Evolutionary conservation across 2,797 vertebrate genomes (phyloP).

Genomic region (Babyrousa celebensis): DNA sequence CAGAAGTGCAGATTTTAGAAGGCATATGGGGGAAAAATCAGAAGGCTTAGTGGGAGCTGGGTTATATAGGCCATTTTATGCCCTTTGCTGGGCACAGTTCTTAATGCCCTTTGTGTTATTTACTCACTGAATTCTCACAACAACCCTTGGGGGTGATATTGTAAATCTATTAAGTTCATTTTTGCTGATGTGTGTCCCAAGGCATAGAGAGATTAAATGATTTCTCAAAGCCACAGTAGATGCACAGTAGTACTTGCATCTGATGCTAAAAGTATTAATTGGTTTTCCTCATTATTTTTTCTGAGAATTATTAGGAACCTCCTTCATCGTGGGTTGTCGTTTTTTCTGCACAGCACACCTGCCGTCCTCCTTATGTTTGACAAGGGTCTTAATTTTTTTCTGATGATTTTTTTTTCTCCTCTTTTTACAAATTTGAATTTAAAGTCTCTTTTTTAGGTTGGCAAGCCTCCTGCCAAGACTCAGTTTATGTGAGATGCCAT

Average conservation of each 20-base stretch:
- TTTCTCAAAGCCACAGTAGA: background rate
- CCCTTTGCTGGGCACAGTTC: background rate
- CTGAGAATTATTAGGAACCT: background rate
- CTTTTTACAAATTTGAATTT: conserved; percentile 53
- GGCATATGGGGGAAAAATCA: background rate
- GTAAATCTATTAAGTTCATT: background rate
- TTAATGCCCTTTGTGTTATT: conserved; percentile 18
- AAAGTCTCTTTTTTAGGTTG: background rate
- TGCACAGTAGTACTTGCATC: background rate
- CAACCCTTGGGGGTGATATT: background rate
- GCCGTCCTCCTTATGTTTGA: conserved; percentile 1
- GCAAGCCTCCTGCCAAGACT: background rate
- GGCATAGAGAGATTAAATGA: background rate
- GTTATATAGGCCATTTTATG: background rate
- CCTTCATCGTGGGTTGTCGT: background rate
- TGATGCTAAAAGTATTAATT: background rate
- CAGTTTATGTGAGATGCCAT: conserved; percentile 25
- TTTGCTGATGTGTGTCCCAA: conserved; percentile 6
- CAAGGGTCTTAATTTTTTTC: conserved; percentile 23
- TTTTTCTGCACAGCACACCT: background rate
- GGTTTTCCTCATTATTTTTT: background rate
- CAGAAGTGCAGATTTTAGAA: background rate
- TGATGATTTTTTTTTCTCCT: background rate
- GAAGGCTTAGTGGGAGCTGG: background rate
- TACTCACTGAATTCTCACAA: background rate